phyloP scores from a whole-genome alignment of 2,888 invertebrate genomes.

The Rugalucina vietnamica region DNA sequence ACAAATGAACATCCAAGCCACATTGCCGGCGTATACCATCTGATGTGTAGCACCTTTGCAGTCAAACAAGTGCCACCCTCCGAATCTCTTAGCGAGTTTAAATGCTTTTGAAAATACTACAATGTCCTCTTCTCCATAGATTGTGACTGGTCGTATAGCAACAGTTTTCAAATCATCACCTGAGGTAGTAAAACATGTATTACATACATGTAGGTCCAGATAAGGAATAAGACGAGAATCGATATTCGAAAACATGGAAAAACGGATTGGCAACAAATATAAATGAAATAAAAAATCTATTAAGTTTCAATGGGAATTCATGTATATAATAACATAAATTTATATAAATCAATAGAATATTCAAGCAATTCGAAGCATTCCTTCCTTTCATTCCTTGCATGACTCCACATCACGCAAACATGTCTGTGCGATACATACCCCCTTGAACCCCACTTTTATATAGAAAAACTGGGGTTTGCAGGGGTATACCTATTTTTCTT shows the following conservation, averaged over 20 bases:
- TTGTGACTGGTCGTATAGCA: slow-evolving; percentile 86
- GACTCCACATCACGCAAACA: not conserved
- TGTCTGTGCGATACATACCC: too few relatives aligned
- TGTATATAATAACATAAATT: not conserved
- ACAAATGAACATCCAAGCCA: slow-evolving; percentile 87
- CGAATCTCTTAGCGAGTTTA: slow-evolving; percentile 84
- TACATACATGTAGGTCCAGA: too few relatives aligned
- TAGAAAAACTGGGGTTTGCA: not conserved
- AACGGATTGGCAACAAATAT: too few relatives aligned
- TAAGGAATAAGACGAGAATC: too few relatives aligned
- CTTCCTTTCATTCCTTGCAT: too few relatives aligned
- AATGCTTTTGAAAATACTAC: slow-evolving; percentile 76
- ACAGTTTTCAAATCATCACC: slow-evolving; percentile 84
- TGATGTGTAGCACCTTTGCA: slow-evolving; percentile 85
- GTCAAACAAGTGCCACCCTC: slow-evolving; percentile 85
- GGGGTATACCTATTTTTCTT: not conserved
- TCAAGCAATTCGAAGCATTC: not conserved
- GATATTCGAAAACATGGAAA: too few relatives aligned
- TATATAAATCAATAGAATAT: not conserved
- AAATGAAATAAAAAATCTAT: too few relatives aligned
- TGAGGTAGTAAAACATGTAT: slow-evolving; percentile 31
- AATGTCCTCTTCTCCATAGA: slow-evolving; percentile 87
- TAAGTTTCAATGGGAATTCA: too few relatives aligned
- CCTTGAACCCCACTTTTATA: too few relatives aligned
- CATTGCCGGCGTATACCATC: slow-evolving; percentile 85